Evolutionary conservation across 2,888 invertebrate genomes (phyloP), one percentile per base, ranked within the genome.

Genomic region (Acrobasis consociella): DNA sequence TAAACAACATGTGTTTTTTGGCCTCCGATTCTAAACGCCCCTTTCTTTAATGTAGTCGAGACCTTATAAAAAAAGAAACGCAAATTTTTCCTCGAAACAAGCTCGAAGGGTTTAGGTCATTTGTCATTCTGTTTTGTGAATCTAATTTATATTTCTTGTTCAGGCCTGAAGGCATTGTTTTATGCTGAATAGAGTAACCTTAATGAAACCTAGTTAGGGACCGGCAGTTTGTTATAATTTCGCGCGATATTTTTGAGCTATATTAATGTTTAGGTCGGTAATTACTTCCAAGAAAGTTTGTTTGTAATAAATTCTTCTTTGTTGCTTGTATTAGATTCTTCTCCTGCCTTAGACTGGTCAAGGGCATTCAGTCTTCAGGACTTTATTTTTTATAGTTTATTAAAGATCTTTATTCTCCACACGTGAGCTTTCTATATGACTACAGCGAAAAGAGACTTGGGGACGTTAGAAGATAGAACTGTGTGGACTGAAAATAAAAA

Each of bases 61-160:
- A 8, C 13, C 17, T n/a, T n/a, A n/a, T 59, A 31, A 49, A 59
- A 50, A 60, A 39, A 60, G 51, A 52, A 60, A 60, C 22, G 38
- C 39, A 22, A 9, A 60, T 60, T 60, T 53, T 60, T 60, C 60
- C 42, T 42, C 51, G 50, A 39, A 60, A 60, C 60, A 60, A 38
- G 39, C 51, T 16, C 51, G 60, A 51, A 60, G 60, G 60, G 60
- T 39, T 60, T 11, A 9, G 60, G 50, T 60, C 60, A 51, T 60
- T 60, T 60, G 60, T 60, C 60, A 60, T 60, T 42, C 60, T 39
- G 51, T 50, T 60, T 60, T 51, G 60, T 10, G 60, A 60, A 60
- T 60, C 60, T 52, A 60, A 60, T 60, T 60, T 60, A 60, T 60
- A 38, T 60, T 60, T 60, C 51, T 60, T 60, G 60, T 60, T 60